Evolutionary conservation across 2,888 invertebrate species (phyloP).

Genomic region (Lymantria dispar): DNA sequence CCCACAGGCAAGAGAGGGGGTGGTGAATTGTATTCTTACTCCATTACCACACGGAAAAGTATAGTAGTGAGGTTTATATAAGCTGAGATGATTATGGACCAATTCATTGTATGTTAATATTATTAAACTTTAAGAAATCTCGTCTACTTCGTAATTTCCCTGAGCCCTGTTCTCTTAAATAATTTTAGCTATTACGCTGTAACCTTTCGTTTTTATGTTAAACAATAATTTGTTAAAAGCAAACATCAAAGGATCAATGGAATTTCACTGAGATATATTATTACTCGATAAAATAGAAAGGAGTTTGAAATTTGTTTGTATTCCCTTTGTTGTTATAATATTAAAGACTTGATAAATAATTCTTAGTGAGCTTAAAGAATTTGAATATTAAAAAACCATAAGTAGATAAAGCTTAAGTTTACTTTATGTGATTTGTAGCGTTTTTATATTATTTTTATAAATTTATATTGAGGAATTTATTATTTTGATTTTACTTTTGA

Average conservation of each 20-base stretch:
- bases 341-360: slow-evolving; percentile 5
- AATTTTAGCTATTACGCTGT: slow-evolving; percentile 10
- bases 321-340: slow-evolving; percentile 9
- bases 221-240: slow-evolving; percentile 30
- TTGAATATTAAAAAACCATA: background rate
- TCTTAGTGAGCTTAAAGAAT: slow-evolving; percentile 1
- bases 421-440: no score
- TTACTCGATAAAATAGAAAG: slow-evolving; percentile 10
- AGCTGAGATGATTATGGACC: no score
- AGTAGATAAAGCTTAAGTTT: no score
- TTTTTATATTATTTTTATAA: no score
- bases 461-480: no score
- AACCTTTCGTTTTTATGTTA: slow-evolving; percentile 12
- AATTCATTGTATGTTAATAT: no score
- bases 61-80: no score
- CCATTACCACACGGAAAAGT: no score
- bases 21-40: no score
- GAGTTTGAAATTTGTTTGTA: slow-evolving; percentile 2
- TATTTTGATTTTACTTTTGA: no score
- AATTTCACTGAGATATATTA: slow-evolving; percentile 11
- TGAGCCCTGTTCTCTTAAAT: background rate
- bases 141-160: background rate
- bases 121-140: background rate
- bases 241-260: slow-evolving; percentile 22
- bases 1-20: no score